Base-by-base conservation (phyloP, 1,140 invertebrate genomes). In the Mercenaria mercenaria region DNA sequence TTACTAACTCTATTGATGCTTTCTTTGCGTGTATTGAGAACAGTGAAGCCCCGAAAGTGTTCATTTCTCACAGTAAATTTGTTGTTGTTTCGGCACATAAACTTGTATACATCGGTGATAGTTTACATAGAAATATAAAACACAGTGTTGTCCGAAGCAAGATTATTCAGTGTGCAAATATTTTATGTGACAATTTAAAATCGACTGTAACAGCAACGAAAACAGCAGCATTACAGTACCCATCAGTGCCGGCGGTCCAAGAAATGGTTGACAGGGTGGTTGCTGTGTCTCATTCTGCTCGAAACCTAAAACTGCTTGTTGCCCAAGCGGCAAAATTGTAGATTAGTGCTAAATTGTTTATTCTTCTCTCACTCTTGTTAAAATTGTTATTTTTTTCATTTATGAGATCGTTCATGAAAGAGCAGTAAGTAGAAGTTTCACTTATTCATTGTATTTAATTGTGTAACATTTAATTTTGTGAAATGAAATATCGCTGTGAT, bases 181-280 rank as follows among this genome's bases (percentile, higher is more conserved):
- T 97, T 0, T 95, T 99, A 29, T 98, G 98, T 86, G 98, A 98
- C 92, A 97, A 97, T 6, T 96, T 99, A 0, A 98, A 98, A 47
- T 97, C 97, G 26, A 98, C 98, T 10, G 98, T 99, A 0, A 97
- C 97, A 18, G 98, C 98, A 93, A 99, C 98, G 0, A 99, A 99
- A 96, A 97, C 97, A 91, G 98, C 98, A 0, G 98, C 98, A 2
- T 97, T 98, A 59, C 98, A 98, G 95, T 99, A 99, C 94, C 98
- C 98, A 0, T 98, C 98, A 93, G 98, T 98, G 0, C 97, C 97
- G 29, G 98, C 98, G 0, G 98, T 99, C 0, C 98, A 98, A 91
- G 98, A 98, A 90, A 99, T 99, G 98, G 98, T 99, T 0, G 98
- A 99, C 95, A 97, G 98, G 18, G 97, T 99, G 29, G 97, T 98